Evolutionary conservation across 2,797 vertebrate species (phyloP), one percentile per base, ranked within the genome.

Genomic region (Urophycis tenuis): DNA sequence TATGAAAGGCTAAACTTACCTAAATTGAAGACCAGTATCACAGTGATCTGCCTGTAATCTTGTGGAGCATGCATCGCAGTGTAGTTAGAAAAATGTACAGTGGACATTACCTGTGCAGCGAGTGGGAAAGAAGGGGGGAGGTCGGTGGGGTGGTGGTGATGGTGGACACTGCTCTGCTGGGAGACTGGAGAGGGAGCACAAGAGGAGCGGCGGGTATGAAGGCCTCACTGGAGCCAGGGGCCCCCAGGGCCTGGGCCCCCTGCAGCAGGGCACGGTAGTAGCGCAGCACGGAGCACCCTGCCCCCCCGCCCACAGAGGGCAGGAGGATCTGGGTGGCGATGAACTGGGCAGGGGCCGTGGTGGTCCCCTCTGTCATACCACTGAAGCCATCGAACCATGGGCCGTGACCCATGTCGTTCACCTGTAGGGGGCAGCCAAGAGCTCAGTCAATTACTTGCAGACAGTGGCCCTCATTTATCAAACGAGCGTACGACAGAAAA

Each of bases 311-410:
- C 35, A 77, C 82, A 73, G 78, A 74, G 3, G 90, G 88, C n/a
- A 88, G 88, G 75, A 90, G 82, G 81, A 92, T 88, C 86, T 91
- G 90, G 78, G 67, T 91, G 79, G 91, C 88, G 19, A 89, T 84
- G 74, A 89, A 85, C 35, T 90, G 88, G 30, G 25, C 34, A 19
- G 64, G 22, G 2, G 83, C 80, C 74, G 73, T 77, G 79, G 8
- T 29, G 71, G 76, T 80, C 31, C 76, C 72, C 79, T 72, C 35
- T 0, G 1, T 25, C 33, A 5, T 10, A 67, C 60, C n/a, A 5
- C 60, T 33, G 45, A 74, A 7, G 1, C 30, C 25, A 69, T 36
- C 64, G 17, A 78, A 79, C 81, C 82, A 90, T 2, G 84, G 84
- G n/a, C 19, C 33, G 75, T 39, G 77, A 77, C 83, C 85, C 74